Conservation (phyloP, 1,140 invertebrate genomes). For the Neodiprion pinetum region DNA sequence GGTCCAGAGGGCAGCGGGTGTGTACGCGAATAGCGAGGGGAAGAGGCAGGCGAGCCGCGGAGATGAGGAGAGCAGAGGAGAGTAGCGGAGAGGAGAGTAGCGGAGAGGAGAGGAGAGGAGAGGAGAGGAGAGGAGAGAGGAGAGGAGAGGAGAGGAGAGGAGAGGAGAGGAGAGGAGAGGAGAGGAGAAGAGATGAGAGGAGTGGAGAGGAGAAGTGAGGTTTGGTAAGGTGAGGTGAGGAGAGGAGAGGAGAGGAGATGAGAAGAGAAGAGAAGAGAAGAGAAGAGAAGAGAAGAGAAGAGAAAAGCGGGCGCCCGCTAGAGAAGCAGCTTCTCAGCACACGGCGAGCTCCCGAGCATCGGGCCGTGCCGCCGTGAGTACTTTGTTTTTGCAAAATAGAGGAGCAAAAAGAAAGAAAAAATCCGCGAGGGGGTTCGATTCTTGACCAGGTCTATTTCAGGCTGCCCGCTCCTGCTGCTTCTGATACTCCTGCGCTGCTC, state of each 20-base stretch:
- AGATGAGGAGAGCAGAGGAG: constrained; percentile 40
- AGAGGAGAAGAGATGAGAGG: constrained; percentile 30
- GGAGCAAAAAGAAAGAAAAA: not conserved
- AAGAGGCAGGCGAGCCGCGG: constrained; percentile 43
- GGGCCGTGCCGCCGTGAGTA: not conserved
- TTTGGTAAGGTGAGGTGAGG: constrained; percentile 14
- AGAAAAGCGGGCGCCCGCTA: constrained; percentile 18
- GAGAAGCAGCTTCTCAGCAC: constrained; percentile 10
- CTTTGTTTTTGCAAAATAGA: constrained; percentile 14
- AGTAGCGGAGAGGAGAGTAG: constrained; percentile 46
- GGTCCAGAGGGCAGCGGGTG: not conserved
- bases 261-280: constrained; percentile 18
- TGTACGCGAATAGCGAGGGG: constrained; percentile 35
- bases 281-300: constrained; percentile 32
- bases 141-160: constrained; percentile 31
- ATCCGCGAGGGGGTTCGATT: constrained; percentile 30
- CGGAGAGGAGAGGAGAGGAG: constrained; percentile 21
- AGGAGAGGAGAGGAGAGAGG: constrained; percentile 23
- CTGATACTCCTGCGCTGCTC: not conserved
- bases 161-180: constrained; percentile 16
- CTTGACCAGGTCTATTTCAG: constrained; percentile 55
- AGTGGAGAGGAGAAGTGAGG: constrained; percentile 24
- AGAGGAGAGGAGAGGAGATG: constrained; percentile 17
- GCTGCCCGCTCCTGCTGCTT: constrained; percentile 41
- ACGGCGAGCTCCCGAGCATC: not conserved